Conservation (phyloP, 2,888 invertebrate genomes). For the Limnephilus marmoratus region DNA sequence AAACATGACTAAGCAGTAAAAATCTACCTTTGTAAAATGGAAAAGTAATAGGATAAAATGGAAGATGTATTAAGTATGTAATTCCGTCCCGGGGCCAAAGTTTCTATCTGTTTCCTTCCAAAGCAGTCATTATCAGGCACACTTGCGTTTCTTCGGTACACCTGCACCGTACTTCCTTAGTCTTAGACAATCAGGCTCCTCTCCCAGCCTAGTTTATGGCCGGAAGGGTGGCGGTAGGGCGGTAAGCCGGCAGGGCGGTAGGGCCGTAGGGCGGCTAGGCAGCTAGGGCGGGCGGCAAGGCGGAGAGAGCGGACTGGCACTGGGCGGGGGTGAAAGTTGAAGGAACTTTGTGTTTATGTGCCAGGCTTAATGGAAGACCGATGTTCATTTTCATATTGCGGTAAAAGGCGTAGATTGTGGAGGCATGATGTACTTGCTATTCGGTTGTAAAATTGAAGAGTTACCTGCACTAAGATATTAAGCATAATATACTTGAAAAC, state of each 20-base stretch:
- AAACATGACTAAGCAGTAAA: background rate
- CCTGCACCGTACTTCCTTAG: slow-evolving; percentile 5
- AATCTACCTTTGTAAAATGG: background rate
- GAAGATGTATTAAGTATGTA: background rate
- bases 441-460: background rate
- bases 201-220: slow-evolving; percentile 32
- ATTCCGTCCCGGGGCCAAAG: background rate
- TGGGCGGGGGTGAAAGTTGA: slow-evolving; percentile 41
- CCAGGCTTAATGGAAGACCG: slow-evolving; percentile 41
- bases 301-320: background rate
- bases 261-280: background rate
- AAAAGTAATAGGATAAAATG: background rate
- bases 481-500: background rate
- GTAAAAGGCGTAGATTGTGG: background rate
- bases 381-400: slow-evolving; percentile 35
- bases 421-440: background rate
- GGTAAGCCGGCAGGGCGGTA: background rate
- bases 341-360: slow-evolving; percentile 40
- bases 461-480: background rate
- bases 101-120: background rate
- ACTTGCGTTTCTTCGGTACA: background rate
- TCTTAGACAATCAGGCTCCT: slow-evolving; percentile 20
- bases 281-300: background rate
- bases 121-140: background rate
- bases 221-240: background rate